Evolutionary conservation across 1,140 invertebrate genomes (phyloP), one percentile per base, ranked within the genome.

Genomic region (Drosophila mojavensis): DNA sequence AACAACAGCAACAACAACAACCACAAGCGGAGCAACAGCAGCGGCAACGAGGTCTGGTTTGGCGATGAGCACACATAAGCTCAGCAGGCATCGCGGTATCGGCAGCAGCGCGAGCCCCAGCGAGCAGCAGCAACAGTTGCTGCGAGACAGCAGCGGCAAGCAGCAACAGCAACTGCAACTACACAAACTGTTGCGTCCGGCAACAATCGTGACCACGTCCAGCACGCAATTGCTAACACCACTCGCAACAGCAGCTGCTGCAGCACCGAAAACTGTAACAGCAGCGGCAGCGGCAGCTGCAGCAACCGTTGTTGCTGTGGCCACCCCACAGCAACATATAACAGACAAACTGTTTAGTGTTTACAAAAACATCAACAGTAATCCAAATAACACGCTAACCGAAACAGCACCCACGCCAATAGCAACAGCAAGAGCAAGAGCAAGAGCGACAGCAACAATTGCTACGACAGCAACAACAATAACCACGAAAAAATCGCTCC

Each of bases 311-410:
- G 65, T 33, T 55, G 55, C 28, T 43, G 24, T 50, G 30, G 39
- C 69, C 4, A 65, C 81, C 24, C 71, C 69, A 0, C 58, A 79
- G 54, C 85, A 79, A 43, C 67, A 90, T 75, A 67, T 74, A 33
- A 63, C 67, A 47, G 41, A 68, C 58, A 80, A 68, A 33, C 61
- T 88, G 17, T 89, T 83, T 48, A 88, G 83, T 61, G 73, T 88
- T 45, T 56, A 80, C 71, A 89, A 89, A 70, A 89, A 90, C 59
- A 90, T 89, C 36, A 89, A 89, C 15, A 71, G 64, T 48, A 66
- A 84, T 56, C 68, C 81, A 66, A 89, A 79, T 33, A 82, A 85
- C 47, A 81, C 75, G 0, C 63, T 88, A 15, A 71, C 75, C 1
- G 82, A 86, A 33, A 71, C 75, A 6, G 64, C 83, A 41, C 70